Base-by-base conservation (phyloP, 2,113 vertebrate species). In the Hippopotamus amphibius region DNA sequence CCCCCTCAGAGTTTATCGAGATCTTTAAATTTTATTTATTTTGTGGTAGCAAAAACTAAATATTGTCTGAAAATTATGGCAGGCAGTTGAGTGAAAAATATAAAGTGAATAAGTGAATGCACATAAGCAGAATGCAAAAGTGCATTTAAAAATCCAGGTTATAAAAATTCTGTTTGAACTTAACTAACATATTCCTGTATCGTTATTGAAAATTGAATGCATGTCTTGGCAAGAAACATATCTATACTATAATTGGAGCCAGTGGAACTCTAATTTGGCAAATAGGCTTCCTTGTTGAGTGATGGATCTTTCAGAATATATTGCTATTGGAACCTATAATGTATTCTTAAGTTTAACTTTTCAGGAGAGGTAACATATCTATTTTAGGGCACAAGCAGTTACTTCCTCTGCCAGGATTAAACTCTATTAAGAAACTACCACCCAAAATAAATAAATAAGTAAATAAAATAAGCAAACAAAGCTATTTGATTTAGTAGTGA, bases 301-400 rank as follows among this genome's bases (percentile, higher is more conserved):
- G 97, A 94, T 74, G 84, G 17, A 5, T 97, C 46, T 96, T 97
- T 97, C 48, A 76, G 43, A 61, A 46, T 85, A 61, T 92, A 79
- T 57, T 30, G 3, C 14, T 91, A 4, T 22, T 95, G 50, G 93
- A 46, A 41, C 82, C 81, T 90, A 24, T 90, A 95, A 85, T 90
- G 24, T 41, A 30, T 89, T 89, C 72, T 88, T 95, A 95, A 94
- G 17, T 30, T 89, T 46, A 95, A 46, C 41, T 86, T 95, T 97
- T 95, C 41, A 79, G 48, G 48, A 97, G 15, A 53, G 1, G 93
- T 95, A 98, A 96, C 37, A 2, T 95, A 97, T 97, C 94, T 95
- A 61, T 96, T 65, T 98, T 92, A 79, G 66, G 22, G 2, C 87
- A 88, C 6, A 94, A 71, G 76, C 46, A 93, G 1, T 96, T 79